These are phyloP conservation scores for Archocentrus centrarchus DNA, from an alignment of 2,113 vertebrate species.

Conservation along the genomic window DNA sequence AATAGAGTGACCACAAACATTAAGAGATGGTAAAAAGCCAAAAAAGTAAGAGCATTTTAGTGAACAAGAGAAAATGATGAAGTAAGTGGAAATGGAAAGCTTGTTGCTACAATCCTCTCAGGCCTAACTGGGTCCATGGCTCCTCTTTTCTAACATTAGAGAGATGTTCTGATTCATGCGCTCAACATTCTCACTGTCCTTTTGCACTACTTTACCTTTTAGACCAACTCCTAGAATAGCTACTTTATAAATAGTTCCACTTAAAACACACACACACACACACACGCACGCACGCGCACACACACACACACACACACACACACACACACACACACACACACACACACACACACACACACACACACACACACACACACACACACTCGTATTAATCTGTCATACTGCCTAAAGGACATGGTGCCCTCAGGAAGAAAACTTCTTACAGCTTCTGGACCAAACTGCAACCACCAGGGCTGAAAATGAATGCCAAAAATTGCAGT, in stretches of 20 bases:
- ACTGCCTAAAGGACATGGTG: constrained; percentile 9
- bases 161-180: constrained; percentile 7
- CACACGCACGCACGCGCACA: too few relatives aligned
- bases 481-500: background rate
- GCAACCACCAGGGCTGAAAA: background rate
- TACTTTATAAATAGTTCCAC: constrained; percentile 15
- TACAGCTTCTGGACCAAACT: background rate
- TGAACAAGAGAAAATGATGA: background rate
- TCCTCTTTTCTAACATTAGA: constrained; percentile 20
- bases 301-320: too few relatives aligned
- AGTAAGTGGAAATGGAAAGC: background rate
- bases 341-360: background rate
- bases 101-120: background rate
- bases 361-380: constrained; percentile 8
- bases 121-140: constrained; percentile 25
- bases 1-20: background rate
- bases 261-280: background rate
- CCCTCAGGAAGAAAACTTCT: constrained; percentile 12
- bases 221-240: constrained; percentile 26
- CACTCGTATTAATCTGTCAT: background rate
- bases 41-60: background rate
- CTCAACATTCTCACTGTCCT: background rate
- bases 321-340: too few relatives aligned
- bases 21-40: background rate
- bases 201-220: constrained; percentile 44